Conservation (phyloP, 2,888 invertebrate genomes). For the Cheilosia pagana region DNA sequence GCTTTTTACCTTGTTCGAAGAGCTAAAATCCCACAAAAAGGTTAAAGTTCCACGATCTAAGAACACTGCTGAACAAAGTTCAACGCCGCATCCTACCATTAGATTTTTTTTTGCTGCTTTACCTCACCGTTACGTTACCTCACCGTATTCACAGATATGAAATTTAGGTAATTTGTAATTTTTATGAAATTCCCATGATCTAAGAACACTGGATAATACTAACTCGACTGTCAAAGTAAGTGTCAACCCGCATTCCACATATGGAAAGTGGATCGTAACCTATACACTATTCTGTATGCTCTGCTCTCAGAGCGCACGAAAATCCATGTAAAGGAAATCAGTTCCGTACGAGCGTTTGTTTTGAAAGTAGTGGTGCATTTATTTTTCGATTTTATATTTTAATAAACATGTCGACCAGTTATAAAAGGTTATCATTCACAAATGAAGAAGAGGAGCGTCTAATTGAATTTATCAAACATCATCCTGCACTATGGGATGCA, state of each 20-base stretch:
- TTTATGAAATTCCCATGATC: too few relatives aligned
- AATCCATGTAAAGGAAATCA: constrained; percentile 57
- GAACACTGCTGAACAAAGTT: too few relatives aligned
- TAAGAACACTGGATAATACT: too few relatives aligned
- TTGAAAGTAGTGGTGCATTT: constrained; percentile 4
- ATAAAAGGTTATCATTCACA: constrained; percentile 71
- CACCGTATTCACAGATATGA: too few relatives aligned
- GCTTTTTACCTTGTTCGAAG: too few relatives aligned
- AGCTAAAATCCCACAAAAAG: too few relatives aligned
- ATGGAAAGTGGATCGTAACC: constrained; percentile 3
- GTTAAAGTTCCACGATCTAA: too few relatives aligned
- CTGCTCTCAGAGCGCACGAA: constrained; percentile 22
- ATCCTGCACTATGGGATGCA: constrained; percentile 71
- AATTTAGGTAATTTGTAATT: too few relatives aligned
- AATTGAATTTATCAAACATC: constrained; percentile 60
- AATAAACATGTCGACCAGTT: constrained; percentile 45
- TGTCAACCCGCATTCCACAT: constrained; percentile 5
- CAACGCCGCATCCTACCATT: too few relatives aligned
- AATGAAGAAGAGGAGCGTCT: constrained; percentile 68
- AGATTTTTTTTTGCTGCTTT: too few relatives aligned
- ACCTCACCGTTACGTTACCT: too few relatives aligned
- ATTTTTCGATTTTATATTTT: not conserved
- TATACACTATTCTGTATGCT: not conserved
- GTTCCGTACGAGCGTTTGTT: constrained; percentile 37
- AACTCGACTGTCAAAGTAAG: constrained; percentile 11